Evolutionary conservation across 2,888 invertebrate genomes (phyloP), one percentile per base, ranked within the genome.

Genomic region (Yponomeuta malinellus): DNA sequence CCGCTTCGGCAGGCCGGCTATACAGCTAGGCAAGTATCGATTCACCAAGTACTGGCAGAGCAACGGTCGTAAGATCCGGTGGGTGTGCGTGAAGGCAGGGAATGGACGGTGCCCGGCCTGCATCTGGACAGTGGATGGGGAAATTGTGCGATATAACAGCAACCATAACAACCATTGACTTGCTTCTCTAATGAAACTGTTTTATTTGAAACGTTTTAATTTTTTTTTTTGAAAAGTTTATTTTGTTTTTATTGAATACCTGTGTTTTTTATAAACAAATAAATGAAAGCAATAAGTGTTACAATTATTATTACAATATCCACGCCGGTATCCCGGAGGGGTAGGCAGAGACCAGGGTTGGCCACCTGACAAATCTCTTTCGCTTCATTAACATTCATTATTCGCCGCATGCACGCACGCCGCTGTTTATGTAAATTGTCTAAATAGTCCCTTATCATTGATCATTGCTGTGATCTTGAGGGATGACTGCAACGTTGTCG

Each of bases 1-100:
- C 1, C 75, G 79, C 15, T 75, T 70, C 3, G 83, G 83, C 0
- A 82, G 79, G 4, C 83, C 83, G 0, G 81, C 79, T 2, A 70
- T 75, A 2, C 70, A 68, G 52, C 15, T 70, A 0, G 72, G 71
- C 2, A 43, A 59, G 12, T 71, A 68, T 48, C 71, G 68, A 52
- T 68, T 52, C 68, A 68, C 48, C 52, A 68, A 68, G 29, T 68
- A 33, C 33, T 48, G 68, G n/a, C 52, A 33, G 29, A 68, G 68
- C 31, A 68, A 10, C 10, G 68, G 68, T 6, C 68, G 48, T n/a
- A 37, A 43, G 10, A 48, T 43, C 10, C 68, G 68, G 6, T 68
- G 68, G 68, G 29, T 52, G 48, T 68, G 68, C 68, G 23, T 77
- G 33, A 79, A 78, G 73, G 66, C 73, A 29, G 73, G 72, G 63